Conservation (phyloP, 1,140 invertebrate species). For the Drosophila kanapiae region DNA sequence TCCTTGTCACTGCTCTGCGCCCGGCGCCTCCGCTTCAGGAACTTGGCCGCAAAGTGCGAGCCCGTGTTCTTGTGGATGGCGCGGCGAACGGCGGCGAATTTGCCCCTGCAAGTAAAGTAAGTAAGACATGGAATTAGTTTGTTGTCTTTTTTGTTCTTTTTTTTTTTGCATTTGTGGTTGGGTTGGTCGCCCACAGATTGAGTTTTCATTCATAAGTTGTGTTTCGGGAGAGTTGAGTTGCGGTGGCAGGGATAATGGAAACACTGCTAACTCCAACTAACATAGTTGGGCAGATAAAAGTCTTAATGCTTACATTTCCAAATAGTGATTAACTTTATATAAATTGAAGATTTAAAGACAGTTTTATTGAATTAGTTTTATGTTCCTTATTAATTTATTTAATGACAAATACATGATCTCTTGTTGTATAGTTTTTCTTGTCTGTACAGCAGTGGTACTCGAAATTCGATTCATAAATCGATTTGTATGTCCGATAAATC, state of each 20-base stretch:
- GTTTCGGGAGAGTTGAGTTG: constrained; percentile 14
- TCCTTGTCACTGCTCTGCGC: constrained; percentile 92
- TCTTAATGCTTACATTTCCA: neutral
- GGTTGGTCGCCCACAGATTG: constrained; percentile 23
- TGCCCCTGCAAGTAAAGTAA: constrained; percentile 90
- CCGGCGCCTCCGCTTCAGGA: constrained; percentile 94
- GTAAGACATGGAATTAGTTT: constrained; percentile 17
- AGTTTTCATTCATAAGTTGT: constrained; percentile 46
- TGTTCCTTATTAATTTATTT: too few relatives aligned
- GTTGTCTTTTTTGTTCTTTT: constrained; percentile 1
- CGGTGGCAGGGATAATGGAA: neutral
- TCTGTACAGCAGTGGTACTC: too few relatives aligned
- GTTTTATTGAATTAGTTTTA: too few relatives aligned
- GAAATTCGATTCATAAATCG: too few relatives aligned
- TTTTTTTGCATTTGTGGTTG: neutral
- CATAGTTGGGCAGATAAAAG: neutral
- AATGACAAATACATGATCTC: too few relatives aligned
- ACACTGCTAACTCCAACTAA: neutral
- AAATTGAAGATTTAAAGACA: too few relatives aligned
- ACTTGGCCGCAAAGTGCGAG: constrained; percentile 97
- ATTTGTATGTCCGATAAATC: too few relatives aligned
- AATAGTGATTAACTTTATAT: too few relatives aligned
- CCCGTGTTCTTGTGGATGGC: constrained; percentile 94
- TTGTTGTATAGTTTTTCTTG: too few relatives aligned
- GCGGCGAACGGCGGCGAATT: constrained; percentile 97